Evolutionary conservation across 2,888 invertebrate genomes (phyloP).

Genomic region (Ophion ellenae): DNA sequence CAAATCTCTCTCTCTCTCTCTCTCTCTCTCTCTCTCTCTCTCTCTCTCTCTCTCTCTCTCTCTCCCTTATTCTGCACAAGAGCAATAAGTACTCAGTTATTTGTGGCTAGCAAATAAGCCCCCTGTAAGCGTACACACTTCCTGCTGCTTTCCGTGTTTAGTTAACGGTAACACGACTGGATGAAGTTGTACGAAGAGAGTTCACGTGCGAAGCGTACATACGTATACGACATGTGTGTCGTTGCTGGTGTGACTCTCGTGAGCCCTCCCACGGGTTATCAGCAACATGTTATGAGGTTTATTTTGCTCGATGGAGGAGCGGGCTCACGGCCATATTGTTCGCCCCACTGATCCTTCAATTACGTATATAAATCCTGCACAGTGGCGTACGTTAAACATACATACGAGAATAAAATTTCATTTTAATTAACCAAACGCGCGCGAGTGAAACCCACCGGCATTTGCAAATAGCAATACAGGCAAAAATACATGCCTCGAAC

Average conservation of each 20-base stretch:
- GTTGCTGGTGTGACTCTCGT: constrained; percentile 24
- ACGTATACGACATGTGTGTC: constrained; percentile 9
- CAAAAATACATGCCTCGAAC: neutral
- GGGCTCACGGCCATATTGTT: constrained; percentile 20
- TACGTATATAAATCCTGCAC: constrained; percentile 20
- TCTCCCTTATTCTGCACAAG: neutral
- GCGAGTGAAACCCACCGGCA: neutral
- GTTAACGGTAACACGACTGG: constrained; percentile 47
- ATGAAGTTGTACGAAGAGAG: constrained; percentile 16
- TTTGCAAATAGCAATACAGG: neutral
- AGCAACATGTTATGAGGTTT: constrained; percentile 56
- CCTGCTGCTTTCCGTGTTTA: constrained; percentile 40
- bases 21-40: constrained; percentile 3
- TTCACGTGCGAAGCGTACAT: neutral
- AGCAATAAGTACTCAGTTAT: constrained; percentile 45
- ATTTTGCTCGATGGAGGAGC: constrained; percentile 34
- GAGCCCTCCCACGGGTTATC: constrained; percentile 37
- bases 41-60: neutral
- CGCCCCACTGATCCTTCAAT: constrained; percentile 41
- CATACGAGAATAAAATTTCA: constrained; percentile 10
- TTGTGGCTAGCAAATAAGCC: constrained; percentile 55
- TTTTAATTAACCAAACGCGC: constrained; percentile 29
- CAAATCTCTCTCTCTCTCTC: neutral
- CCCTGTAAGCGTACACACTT: constrained; percentile 7
- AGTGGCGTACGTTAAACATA: constrained; percentile 9